Evolutionary conservation across 2,888 invertebrate species (phyloP).

Genomic region (Acronicta aceris): DNA sequence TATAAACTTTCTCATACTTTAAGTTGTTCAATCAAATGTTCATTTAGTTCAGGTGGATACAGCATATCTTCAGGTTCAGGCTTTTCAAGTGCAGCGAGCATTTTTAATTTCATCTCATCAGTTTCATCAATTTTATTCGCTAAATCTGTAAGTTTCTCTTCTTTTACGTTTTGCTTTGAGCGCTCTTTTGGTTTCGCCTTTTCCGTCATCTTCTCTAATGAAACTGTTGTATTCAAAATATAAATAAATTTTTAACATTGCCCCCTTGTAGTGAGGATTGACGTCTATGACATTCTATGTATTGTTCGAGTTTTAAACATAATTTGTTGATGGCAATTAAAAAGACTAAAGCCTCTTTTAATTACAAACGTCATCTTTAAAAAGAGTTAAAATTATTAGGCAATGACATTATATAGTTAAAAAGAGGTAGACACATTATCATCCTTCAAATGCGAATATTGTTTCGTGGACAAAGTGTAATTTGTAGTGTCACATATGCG

Average conservation of each 20-base stretch:
- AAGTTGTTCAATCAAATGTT: conserved; percentile 89
- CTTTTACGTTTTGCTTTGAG: conserved; percentile 66
- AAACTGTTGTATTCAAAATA: conserved; percentile 25
- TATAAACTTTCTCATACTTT: conserved; percentile 74
- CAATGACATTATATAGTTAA: no score
- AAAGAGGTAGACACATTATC: no score
- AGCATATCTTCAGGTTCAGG: conserved; percentile 83
- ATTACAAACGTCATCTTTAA: neutral
- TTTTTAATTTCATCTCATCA: conserved; percentile 86
- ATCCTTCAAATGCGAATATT: no score
- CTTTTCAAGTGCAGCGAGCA: conserved; percentile 77
- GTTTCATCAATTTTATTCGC: conserved; percentile 84
- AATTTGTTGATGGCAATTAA: neutral
- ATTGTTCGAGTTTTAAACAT: conserved; percentile 47
- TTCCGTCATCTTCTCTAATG: conserved; percentile 60
- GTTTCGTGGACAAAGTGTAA: no score
- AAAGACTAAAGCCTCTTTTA: neutral
- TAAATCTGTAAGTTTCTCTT: conserved; percentile 71
- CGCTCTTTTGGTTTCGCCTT: conserved; percentile 62
- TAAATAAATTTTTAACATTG: conserved; percentile 38
- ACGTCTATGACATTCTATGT: conserved; percentile 5
- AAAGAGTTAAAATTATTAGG: no score
- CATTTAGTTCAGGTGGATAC: conserved; percentile 90
- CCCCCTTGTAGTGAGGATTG: neutral
- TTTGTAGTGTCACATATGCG: no score